Evolutionary conservation across 2,888 invertebrate species (phyloP), one percentile per base, ranked within the genome.

Genomic region (Parnassius mnemosyne): DNA sequence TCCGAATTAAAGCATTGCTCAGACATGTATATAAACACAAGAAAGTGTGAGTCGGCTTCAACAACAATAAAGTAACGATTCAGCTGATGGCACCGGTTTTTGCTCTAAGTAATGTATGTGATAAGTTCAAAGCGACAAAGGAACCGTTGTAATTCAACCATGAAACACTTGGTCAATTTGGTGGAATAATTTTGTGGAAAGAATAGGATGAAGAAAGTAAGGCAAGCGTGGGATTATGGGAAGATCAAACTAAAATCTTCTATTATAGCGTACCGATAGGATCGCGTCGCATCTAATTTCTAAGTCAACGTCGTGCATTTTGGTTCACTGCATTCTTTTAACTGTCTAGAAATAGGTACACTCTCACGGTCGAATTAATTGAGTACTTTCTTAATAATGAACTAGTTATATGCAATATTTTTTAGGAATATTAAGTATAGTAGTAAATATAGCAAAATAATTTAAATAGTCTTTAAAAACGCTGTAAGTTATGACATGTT

Each of bases 151-250:
- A 74, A 74, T 77, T 75, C 73, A 76, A 71, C 72, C 74, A 74
- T 78, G 76, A 75, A 78, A 77, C 76, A 80, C 73, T 80, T 80
- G 73, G 79, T 77, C 70, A 69, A 80, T 81, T 82, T 80, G 82
- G 78, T 72, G 66, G 59, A 66, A 68, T 72, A 71, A 69, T 73
- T 77, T 77, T 75, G 69, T 66, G 65, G 62, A 72, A 66, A 69
- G 70, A 71, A 73, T 74, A 68, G 70, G 70, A 72, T 71, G 74
- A 80, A 74, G 81, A 85, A 86, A 84, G 82, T 82, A 75, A 79
- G 75, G 71, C 78, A 71, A 78, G 77, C 85, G 85, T 85, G 85
- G 83, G 86, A 83, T 79, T 77, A 72, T 72, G 74, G 72, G 76
- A 76, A 74, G 76, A 80, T 82, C 78, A 68, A 72, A 78, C 78